Base-by-base conservation (phyloP, 2,797 vertebrate genomes). In the Threskiornis aethiopicus region DNA sequence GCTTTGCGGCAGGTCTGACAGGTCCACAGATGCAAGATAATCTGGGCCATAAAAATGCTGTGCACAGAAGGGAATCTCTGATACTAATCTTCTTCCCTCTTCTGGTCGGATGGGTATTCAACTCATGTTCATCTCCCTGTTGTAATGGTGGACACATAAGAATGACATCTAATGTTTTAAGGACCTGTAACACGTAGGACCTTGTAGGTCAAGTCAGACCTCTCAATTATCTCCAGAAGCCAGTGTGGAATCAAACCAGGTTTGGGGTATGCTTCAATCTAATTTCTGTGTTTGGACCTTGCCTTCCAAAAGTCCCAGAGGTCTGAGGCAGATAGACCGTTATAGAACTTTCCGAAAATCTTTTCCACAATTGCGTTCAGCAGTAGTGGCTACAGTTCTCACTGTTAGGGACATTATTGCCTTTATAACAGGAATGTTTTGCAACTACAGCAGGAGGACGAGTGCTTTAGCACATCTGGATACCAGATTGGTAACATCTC, bases 1-100 rank as follows among this genome's bases (percentile, higher is more conserved):
- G 39, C 33, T 75, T 64, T 83, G 87, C 3, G 3, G 37, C 62
- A 28, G 28, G n/a, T 35, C 62, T 96, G 90, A 90, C 47, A 76
- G 77, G 35, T 88, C 83, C 70, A 66, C 55, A 87, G 85, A 49
- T 88, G 47, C 70, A 82, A 42, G 37, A 70, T 86, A 86, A 81
- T 81, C 51, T 51, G 20, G 46, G 22, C 16, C 42, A 52, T 20
- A 20, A 31, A 28, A 62, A 67, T 25, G 41, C 62, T 87, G 47
- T 52, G 35, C 52, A 49, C 66, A 57, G 75, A 28, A 82, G 59
- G 59, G 20, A 47, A 42, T 47, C 35, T 89, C 75, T 76, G 73
- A 78, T 28, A 41, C 17, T 25, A 70, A 5, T 12, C 8, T 64
- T 59, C 62, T 72, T 57, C 20, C 9, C 4, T 82, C n/a, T 82